Evolutionary conservation across 2,888 invertebrate species (phyloP).

Genomic region (Eilema caniola): DNA sequence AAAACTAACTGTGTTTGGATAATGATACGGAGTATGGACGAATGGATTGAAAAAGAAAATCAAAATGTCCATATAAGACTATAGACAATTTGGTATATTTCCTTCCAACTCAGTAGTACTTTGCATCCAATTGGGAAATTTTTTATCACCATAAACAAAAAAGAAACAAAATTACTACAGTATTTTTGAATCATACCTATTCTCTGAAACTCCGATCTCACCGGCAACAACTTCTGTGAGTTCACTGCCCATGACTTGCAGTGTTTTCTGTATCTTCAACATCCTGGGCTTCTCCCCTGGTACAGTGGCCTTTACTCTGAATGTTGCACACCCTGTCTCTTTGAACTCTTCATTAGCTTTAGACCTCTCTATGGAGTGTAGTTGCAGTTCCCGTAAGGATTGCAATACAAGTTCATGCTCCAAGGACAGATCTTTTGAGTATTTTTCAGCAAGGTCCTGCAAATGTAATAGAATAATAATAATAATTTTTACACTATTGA

Average conservation of each 20-base stretch:
- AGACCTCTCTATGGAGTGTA: conserved; percentile 90
- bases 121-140: too few relatives aligned
- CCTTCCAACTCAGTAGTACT: too few relatives aligned
- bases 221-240: conserved; percentile 85
- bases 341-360: conserved; percentile 90
- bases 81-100: too few relatives aligned
- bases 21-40: too few relatives aligned
- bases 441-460: conserved; percentile 89
- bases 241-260: conserved; percentile 85
- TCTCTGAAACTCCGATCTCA: conserved; percentile 72
- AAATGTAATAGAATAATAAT: neutral
- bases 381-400: conserved; percentile 88
- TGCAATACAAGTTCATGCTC: conserved; percentile 81
- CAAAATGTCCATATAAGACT: too few relatives aligned
- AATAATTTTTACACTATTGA: too few relatives aligned
- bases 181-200: conserved; percentile 70
- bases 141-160: too few relatives aligned
- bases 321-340: conserved; percentile 90
- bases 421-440: conserved; percentile 85
- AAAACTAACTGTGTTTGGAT: too few relatives aligned
- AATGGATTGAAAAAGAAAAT: too few relatives aligned
- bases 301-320: conserved; percentile 89
- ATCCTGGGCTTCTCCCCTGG: conserved; percentile 81
- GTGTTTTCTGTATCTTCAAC: conserved; percentile 85
- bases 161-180: too few relatives aligned